These are phyloP conservation scores for Psammodynastes pulverulentus DNA, from an alignment of 2,113 vertebrate species.

Conservation along the genomic window DNA sequence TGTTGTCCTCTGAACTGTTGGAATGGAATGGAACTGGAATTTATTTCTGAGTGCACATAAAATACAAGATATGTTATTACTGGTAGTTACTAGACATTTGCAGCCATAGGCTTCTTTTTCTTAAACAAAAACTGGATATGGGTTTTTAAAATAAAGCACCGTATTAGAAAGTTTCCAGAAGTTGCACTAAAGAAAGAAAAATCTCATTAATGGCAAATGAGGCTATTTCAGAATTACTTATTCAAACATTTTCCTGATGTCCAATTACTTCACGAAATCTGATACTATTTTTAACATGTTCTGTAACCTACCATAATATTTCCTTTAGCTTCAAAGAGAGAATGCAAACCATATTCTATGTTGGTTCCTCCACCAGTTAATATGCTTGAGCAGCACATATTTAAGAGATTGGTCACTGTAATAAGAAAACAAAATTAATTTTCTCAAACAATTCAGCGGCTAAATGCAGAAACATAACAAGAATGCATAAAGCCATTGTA, in stretches of 20 bases:
- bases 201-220: slow-evolving; percentile 3
- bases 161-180: slow-evolving; percentile 49
- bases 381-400: slow-evolving; percentile 85
- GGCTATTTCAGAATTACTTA: slow-evolving; percentile 47
- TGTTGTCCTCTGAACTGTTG: background rate
- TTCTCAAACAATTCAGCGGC: slow-evolving; percentile 23
- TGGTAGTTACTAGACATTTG: background rate
- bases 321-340: slow-evolving; percentile 83
- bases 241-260: slow-evolving; percentile 55
- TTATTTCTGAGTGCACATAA: background rate
- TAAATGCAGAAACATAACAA: slow-evolving; percentile 21
- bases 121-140: background rate
- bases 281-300: background rate
- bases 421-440: slow-evolving; percentile 54
- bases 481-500: slow-evolving; percentile 6
- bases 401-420: slow-evolving; percentile 83
- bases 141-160: slow-evolving; percentile 26
- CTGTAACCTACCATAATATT: slow-evolving; percentile 79
- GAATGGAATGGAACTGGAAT: background rate
- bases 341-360: slow-evolving; percentile 84
- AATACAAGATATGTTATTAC: background rate
- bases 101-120: background rate
- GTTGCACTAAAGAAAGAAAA: slow-evolving; percentile 50
- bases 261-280: slow-evolving; percentile 52
- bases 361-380: slow-evolving; percentile 87